A percentile compares a stretch with the other conserved stretches of the same genome.
Conservation (phyloP, 2,888 invertebrate genomes). For the Ophion ventricosus region DNA sequence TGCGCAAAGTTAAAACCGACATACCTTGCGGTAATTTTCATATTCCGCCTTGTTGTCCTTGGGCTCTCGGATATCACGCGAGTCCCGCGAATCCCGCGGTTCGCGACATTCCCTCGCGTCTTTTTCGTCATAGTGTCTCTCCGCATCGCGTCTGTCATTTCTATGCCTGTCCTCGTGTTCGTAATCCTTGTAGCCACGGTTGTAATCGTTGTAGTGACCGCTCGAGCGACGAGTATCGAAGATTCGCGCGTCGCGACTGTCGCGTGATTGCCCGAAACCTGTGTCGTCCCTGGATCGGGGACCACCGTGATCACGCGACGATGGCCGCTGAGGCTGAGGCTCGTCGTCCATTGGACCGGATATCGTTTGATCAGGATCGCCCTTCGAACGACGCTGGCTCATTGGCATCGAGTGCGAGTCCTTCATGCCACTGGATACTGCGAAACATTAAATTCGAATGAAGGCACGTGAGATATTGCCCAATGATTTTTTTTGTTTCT, state of each 20-base stretch:
- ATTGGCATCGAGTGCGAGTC: conserved; percentile 74
- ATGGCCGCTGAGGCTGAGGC: conserved; percentile 67
- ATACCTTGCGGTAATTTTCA: conserved; percentile 81
- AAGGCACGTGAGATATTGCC: conserved; percentile 12
- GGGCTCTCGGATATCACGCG: conserved; percentile 73
- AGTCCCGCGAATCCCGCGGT: conserved; percentile 39
- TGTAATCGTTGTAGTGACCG: conserved; percentile 75
- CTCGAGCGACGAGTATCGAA: conserved; percentile 76
- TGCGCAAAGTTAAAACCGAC: neutral
- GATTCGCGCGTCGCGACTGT: conserved; percentile 70
- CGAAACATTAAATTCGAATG: conserved; percentile 49
- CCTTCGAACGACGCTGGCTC: conserved; percentile 76
- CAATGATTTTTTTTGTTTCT: neutral
- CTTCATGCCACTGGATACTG: conserved; percentile 75
- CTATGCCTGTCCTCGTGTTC: conserved; percentile 81
- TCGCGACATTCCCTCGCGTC: conserved; percentile 69
- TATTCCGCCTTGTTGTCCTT: conserved; percentile 80
- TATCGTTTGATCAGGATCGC: conserved; percentile 77
- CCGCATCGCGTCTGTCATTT: conserved; percentile 75
- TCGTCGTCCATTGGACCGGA: conserved; percentile 79
- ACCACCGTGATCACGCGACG: conserved; percentile 77
- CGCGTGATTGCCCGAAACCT: conserved; percentile 70
- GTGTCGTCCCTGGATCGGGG: conserved; percentile 75
- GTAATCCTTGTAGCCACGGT: conserved; percentile 78
- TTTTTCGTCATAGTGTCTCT: conserved; percentile 79